Conservation (phyloP, 2,888 invertebrate species). For the Phlogophora meticulosa region DNA sequence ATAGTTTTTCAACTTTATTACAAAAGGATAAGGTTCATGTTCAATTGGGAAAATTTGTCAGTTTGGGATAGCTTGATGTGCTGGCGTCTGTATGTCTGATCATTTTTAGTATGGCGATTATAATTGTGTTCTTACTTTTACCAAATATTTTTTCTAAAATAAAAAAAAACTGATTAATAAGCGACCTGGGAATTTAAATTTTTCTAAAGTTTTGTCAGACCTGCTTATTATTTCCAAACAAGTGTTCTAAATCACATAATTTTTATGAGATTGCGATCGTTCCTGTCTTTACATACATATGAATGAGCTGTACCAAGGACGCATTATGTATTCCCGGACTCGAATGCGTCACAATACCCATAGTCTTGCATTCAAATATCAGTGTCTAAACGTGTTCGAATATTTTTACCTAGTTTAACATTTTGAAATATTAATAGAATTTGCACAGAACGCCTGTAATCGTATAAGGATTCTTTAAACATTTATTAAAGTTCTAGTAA, state of each 20-base stretch:
- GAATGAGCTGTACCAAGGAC: slow-evolving; percentile 78
- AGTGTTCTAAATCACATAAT: slow-evolving; percentile 52
- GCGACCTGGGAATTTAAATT: slow-evolving; percentile 17
- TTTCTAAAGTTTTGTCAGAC: slow-evolving; percentile 3
- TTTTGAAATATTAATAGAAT: slow-evolving; percentile 38
- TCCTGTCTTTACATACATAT: slow-evolving; percentile 78
- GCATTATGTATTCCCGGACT: slow-evolving; percentile 69
- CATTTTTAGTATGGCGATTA: not conserved
- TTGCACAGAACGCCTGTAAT: slow-evolving; percentile 31
- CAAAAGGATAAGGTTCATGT: no score
- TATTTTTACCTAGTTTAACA: slow-evolving; percentile 50
- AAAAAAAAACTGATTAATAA: not conserved
- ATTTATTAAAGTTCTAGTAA: slow-evolving; percentile 21
- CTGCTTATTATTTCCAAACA: slow-evolving; percentile 37
- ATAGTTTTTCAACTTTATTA: no score
- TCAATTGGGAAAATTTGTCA: no score
- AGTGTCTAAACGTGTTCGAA: slow-evolving; percentile 56
- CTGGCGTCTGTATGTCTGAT: not conserved
- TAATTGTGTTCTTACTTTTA: no score
- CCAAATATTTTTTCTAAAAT: not conserved
- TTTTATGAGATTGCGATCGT: slow-evolving; percentile 52
- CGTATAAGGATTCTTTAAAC: slow-evolving; percentile 14
- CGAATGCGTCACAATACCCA: slow-evolving; percentile 68
- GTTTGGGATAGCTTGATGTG: not conserved
- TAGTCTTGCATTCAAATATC: slow-evolving; percentile 67